Base-by-base conservation (phyloP, 2,113 vertebrate species). In the Chlorocebus sabaeus region DNA sequence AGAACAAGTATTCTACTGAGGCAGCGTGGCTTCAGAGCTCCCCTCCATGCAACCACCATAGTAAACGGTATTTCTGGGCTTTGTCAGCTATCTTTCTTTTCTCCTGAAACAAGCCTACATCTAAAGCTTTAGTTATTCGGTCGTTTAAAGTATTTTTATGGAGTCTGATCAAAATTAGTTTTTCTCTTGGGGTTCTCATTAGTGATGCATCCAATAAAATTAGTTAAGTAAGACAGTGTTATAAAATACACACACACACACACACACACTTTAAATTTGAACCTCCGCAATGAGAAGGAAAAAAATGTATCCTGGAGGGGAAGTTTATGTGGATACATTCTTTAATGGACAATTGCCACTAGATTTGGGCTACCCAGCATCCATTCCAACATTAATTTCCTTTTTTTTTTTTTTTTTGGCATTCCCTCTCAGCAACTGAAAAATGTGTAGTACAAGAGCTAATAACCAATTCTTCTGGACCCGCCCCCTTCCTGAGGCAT, bases 251-350 rank as follows among this genome's bases (percentile, higher is more conserved):
- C 0, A 68, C 16, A 61, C 17, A 59, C 1, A 76, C 59, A 25
- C 25, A 27, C 10, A 11, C 9, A 27, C 27, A 6, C n/a, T 79
- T 43, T 27, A 68, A 40, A 75, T 67, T 27, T 78, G 32, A 90
- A 90, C 43, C 32, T 82, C 76, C 38, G 52, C 20, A 85, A 79
- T 30, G 27, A 85, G 16, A 93, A 84, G 61, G 14, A 87, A 83
- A 84, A 81, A 17, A 4, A 32, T 20, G 12, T 59, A 82, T 27
- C 22, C 10, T 92, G n/a, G 35, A 90, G 48, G 9, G 5, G n/a
- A 87, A 52, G 8, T 68, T 92, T 40, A 73, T 7, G 22, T 72
- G 45, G 18, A 85, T 48, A 40, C 2, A 89, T 14, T 20, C 23
- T 68, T 86, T n/a, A 52, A 50, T 78, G 20, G 11, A 35, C 25